Evolutionary conservation across 2,797 vertebrate genomes (phyloP).

Genomic region (Ciconia nigra): DNA sequence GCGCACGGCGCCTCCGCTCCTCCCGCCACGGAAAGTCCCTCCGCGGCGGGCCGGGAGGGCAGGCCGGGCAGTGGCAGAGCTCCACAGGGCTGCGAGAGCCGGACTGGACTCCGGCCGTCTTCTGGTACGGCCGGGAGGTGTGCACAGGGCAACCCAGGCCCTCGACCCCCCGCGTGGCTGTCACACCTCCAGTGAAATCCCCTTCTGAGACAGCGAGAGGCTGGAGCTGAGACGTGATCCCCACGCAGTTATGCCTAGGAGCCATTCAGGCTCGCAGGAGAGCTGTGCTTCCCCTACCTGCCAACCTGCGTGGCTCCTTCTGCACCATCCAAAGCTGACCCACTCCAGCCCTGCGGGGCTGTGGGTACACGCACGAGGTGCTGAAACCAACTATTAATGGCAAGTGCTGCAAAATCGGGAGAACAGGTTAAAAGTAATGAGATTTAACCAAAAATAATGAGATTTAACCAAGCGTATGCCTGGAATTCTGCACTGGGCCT

Average conservation of each 20-base stretch:
- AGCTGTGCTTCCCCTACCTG: no score
- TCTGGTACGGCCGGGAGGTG: neutral
- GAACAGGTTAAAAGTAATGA: neutral
- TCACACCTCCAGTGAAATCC: neutral
- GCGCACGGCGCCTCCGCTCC: neutral
- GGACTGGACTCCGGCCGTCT: neutral
- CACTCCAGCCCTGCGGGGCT: fast-evolving
- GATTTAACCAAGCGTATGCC: neutral
- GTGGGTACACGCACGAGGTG: neutral
- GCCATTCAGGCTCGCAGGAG: neutral
- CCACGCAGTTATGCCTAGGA: fast-evolving
- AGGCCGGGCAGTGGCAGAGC: neutral
- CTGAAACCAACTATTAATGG: neutral
- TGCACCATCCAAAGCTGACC: fast-evolving
- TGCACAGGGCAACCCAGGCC: neutral
- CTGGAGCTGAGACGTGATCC: neutral
- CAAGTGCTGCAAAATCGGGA: neutral
- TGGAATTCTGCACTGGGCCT: neutral
- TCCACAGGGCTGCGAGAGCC: neutral
- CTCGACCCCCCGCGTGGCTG: neutral
- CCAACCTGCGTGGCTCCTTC: neutral
- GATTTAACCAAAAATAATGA: neutral
- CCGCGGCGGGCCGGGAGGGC: neutral
- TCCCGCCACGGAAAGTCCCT: neutral
- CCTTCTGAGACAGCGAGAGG: neutral